These are phyloP conservation scores for Eupeodes latifasciatus DNA, from an alignment of 2,888 invertebrate species.

Conservation along the genomic window DNA sequence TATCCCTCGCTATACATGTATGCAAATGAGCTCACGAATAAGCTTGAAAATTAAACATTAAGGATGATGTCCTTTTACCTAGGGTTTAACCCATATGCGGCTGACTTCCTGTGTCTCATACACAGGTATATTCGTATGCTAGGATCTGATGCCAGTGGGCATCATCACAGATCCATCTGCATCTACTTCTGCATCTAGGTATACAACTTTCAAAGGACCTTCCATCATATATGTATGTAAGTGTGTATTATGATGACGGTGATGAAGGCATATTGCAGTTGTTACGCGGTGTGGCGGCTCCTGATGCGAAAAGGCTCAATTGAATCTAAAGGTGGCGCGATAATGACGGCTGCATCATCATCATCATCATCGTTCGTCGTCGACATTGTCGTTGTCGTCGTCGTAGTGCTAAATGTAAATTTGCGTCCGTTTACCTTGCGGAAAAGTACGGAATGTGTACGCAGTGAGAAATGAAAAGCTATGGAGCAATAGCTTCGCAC, in stretches of 20 bases:
- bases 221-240: neutral
- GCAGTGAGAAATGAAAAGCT: conserved; percentile 10
- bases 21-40: conserved; percentile 63
- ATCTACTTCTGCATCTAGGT: neutral
- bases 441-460: conserved; percentile 31
- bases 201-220: conserved; percentile 25
- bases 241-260: neutral
- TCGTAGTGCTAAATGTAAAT: conserved; percentile 56
- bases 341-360: conserved; percentile 17
- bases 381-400: neutral
- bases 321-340: conserved; percentile 40
- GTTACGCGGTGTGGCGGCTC: conserved; percentile 14
- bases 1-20: neutral
- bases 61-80: conserved; percentile 43
- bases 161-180: conserved; percentile 14
- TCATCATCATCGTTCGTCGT: neutral
- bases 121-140: neutral
- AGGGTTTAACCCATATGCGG: conserved; percentile 15
- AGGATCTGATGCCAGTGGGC: conserved; percentile 44
- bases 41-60: conserved; percentile 67
- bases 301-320: conserved; percentile 53
- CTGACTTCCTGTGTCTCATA: conserved; percentile 54
- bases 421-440: conserved; percentile 56
- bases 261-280: conserved; percentile 17
- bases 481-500: conserved; percentile 39